Conservation (phyloP, 2,888 invertebrate species). For the Hydroisotoma schaefferi region DNA sequence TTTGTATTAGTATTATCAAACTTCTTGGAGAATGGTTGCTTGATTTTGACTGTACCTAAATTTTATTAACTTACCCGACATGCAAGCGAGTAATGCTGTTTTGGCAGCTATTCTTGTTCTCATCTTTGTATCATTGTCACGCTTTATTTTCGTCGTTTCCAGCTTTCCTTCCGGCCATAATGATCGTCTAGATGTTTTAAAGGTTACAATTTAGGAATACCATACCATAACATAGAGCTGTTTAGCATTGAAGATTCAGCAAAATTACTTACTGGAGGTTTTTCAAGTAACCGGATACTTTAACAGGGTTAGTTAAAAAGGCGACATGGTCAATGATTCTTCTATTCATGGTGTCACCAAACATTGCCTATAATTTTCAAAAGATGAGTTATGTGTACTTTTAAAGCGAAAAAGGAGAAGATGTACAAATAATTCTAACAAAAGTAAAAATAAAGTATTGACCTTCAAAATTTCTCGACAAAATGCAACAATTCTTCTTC, state of each 20-base stretch:
- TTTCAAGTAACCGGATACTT: slow-evolving; percentile 80
- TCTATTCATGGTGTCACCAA: slow-evolving; percentile 78
- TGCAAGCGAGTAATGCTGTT: slow-evolving; percentile 74
- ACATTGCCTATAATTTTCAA: slow-evolving; percentile 59
- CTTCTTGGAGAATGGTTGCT: neutral
- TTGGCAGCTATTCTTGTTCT: slow-evolving; percentile 81
- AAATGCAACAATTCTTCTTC: slow-evolving; percentile 70
- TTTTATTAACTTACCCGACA: slow-evolving; percentile 75
- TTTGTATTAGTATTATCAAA: neutral
- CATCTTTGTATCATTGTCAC: slow-evolving; percentile 62
- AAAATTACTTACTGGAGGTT: slow-evolving; percentile 79
- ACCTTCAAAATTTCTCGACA: slow-evolving; percentile 69
- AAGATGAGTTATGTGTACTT: slow-evolving; percentile 6
- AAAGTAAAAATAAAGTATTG: slow-evolving; percentile 50
- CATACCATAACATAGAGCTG: neutral
- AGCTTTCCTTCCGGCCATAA: slow-evolving; percentile 60
- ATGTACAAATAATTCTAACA: slow-evolving; percentile 49
- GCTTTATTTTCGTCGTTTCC: slow-evolving; percentile 56
- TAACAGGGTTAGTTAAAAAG: slow-evolving; percentile 78
- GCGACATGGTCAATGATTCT: slow-evolving; percentile 85
- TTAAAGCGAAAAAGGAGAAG: neutral
- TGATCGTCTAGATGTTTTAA: slow-evolving; percentile 53
- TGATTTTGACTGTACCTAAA: no score
- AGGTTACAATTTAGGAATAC: neutral
- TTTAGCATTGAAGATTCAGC: neutral